These are phyloP conservation scores for Hydractinia echinata DNA, from an alignment of 30 jellyfish, hydroid and myxozoan species.

Conservation along the genomic window DNA sequence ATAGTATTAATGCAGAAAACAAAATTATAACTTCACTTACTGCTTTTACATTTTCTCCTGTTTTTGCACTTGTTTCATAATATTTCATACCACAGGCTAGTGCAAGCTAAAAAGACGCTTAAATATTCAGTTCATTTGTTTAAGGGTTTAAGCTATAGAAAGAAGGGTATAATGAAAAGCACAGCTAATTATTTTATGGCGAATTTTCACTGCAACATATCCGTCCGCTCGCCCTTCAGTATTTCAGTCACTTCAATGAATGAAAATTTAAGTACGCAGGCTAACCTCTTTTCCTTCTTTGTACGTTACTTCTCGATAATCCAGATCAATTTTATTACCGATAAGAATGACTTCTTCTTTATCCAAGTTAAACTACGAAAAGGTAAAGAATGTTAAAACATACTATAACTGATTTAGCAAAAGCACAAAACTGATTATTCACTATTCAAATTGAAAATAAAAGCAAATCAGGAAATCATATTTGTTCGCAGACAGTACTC, in stretches of 20 bases:
- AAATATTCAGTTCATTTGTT: not conserved
- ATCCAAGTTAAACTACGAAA: constrained; percentile 55
- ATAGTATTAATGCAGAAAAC: not conserved
- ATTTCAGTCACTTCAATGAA: not conserved
- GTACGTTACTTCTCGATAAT: constrained; percentile 42
- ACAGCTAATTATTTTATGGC: no score
- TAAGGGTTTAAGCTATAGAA: not conserved
- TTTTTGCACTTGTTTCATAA: constrained; percentile 49
- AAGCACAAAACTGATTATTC: not conserved
- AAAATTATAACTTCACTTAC: not conserved
- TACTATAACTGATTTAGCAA: not conserved
- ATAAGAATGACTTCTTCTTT: constrained; percentile 58
- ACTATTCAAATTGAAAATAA: not conserved
- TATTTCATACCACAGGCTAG: constrained; percentile 35
- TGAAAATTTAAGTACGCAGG: no score
- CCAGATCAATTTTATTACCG: constrained; percentile 75
- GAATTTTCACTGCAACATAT: no score
- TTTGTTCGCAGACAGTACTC: no score
- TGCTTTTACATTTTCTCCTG: constrained; percentile 49
- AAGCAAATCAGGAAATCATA: not conserved
- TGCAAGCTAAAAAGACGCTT: constrained; percentile 26
- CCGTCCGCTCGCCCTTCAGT: no score
- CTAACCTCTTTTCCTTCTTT: constrained; percentile 58
- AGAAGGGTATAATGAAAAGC: not conserved
- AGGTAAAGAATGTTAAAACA: no score